Conservation (phyloP, 2,113 vertebrate genomes). For the Microcebus jonahi region DNA sequence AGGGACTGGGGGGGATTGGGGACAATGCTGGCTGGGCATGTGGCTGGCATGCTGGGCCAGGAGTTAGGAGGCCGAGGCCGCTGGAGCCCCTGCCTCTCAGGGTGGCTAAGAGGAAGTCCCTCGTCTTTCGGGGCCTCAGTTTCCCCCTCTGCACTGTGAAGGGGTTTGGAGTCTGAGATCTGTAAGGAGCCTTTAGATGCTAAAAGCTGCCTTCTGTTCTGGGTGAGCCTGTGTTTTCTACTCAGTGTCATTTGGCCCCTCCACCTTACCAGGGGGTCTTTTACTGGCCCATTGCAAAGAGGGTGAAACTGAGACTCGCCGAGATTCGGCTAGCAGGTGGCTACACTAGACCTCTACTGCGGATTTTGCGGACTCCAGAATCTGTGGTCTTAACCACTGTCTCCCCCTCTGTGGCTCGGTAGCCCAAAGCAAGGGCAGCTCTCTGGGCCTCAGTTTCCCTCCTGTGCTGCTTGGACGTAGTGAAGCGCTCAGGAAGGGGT, state of each 20-base stretch:
- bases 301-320: rapidly evolving
- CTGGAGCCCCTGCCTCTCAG: not conserved
- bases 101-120: not conserved
- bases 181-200: not conserved
- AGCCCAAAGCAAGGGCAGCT: not conserved
- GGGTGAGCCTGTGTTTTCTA: rapidly evolving
- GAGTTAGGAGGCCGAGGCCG: not conserved
- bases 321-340: not conserved
- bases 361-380: rapidly evolving
- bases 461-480: rapidly evolving
- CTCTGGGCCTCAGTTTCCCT: not conserved
- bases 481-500: not conserved
- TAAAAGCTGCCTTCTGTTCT: not conserved
- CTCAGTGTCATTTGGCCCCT: rapidly evolving
- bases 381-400: rapidly evolving
- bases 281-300: not conserved
- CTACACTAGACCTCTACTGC: not conserved
- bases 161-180: not conserved
- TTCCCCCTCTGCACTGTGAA: not conserved
- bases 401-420: not conserved
- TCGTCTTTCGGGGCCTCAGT: not conserved
- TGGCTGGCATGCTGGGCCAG: not conserved
- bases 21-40: rapidly evolving
- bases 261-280: not conserved
- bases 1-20: rapidly evolving